Evolutionary conservation across 2,888 invertebrate species (phyloP), one percentile per base, ranked within the genome.

Genomic region (Nipponacmea schrenckii): DNA sequence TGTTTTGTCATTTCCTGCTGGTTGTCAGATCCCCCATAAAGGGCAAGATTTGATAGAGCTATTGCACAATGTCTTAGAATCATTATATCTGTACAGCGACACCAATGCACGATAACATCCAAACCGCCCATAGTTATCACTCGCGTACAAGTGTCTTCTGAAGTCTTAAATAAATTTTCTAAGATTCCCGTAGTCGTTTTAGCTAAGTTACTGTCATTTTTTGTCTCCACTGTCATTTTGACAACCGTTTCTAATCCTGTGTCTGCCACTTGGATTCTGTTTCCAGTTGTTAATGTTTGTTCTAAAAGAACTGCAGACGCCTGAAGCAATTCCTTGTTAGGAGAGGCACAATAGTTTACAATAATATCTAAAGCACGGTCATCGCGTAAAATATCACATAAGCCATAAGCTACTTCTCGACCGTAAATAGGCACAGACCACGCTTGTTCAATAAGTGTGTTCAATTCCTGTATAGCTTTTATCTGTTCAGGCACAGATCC

Each of bases 351-450:
- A 72, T 86, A 86, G 65, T 81, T 78, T 2, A 90, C 83, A 20
- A 98, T 91, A 72, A 96, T 91, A 87, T 97, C 96, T 56, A 98
- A 90, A 0, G 96, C 97, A 12, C 96, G 96, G 78, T 94, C 94
- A 70, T 92, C 92, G 80, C 96, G 92, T 70, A 98, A 90, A 0
- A 95, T 94, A 87, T 98, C 97, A 89, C 98, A 98, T 68, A 98
- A 91, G 17, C 94, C 94, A 86, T 95, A 96, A 45, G 97, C 98
- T 69, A 98, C 91, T 88, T 91, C 96, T 88, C 97, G 96, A 0
- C 98, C 98, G 86, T 96, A 95, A 0, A 96, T 95, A 3, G 97
- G 98, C 26, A 97, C 96, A 0, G 95, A 94, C 98, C 98, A 98
- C n/a, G 98, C 97, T 89, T 95, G 82, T 64, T 83, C 84, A 72